These are phyloP conservation scores for Eurytoma californica DNA, from an alignment of 2,888 invertebrate species.

Conservation along the genomic window DNA sequence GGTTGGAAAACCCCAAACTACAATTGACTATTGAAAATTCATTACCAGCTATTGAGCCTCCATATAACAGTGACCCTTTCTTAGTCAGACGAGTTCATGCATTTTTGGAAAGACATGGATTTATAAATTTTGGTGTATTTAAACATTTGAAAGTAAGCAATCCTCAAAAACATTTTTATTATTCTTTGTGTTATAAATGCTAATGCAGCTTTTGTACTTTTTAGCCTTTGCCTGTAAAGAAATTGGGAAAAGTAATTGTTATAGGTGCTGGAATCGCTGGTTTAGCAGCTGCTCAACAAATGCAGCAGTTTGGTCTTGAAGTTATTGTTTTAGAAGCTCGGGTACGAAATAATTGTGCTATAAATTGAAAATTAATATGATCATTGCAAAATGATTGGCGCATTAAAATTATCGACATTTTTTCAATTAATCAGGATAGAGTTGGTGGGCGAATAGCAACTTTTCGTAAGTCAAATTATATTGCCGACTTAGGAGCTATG, in stretches of 20 bases:
- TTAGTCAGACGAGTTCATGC: conserved; percentile 90
- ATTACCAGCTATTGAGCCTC: conserved; percentile 88
- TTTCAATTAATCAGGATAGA: conserved; percentile 81
- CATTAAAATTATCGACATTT: conserved; percentile 15
- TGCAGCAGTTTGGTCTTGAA: conserved; percentile 97
- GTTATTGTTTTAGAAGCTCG: conserved; percentile 91
- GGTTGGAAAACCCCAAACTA: conserved; percentile 96
- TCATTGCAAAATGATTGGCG: not conserved
- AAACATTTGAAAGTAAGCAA: conserved; percentile 84
- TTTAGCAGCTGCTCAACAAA: conserved; percentile 93
- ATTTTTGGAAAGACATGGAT: conserved; percentile 95
- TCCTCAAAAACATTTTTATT: conserved; percentile 1
- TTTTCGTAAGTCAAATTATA: conserved; percentile 91
- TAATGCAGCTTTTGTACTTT: conserved; percentile 49
- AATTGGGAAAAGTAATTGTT: conserved; percentile 79
- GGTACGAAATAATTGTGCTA: conserved; percentile 63
- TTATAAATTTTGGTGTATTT: conserved; percentile 98
- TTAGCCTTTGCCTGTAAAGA: conserved; percentile 74
- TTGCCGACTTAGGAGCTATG: conserved; percentile 92
- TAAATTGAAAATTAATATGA: not conserved
- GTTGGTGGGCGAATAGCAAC: conserved; percentile 98
- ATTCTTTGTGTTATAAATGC: conserved; percentile 56
- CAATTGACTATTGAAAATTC: conserved; percentile 90
- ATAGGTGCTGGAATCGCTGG: conserved; percentile 93
- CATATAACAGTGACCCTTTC: conserved; percentile 93